Evolutionary conservation across 1,140 invertebrate species (phyloP), one percentile per base, ranked within the genome.

Genomic region (Drosophila simulans): DNA sequence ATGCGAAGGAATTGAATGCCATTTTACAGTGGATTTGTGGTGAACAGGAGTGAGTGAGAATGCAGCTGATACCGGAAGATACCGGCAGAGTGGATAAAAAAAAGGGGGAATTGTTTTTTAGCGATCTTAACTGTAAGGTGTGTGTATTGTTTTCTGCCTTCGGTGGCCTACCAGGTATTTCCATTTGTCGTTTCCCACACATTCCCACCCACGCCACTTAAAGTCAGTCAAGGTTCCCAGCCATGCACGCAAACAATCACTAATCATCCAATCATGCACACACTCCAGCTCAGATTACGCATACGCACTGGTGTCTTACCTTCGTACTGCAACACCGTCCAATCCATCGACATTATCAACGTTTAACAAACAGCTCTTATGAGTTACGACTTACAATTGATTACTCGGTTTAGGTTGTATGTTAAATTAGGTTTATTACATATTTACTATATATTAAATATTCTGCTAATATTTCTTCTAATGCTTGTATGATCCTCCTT

Each of bases 341-440:
- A 42, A 22, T 31, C 40, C 22, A 27, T 65, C 63, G 45, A 12
- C 56, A 66, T 66, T 17, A 57, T 22, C 59, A 74, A 57, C 60
- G 57, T 76, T 77, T 79, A 84, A 84, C 80, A 83, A 83, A 76
- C 80, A 84, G 80, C 80, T 75, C 65, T 83, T 85, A 85, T 51
- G 37, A 57, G 8, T 7, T 77, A 77, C 20, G 63, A 66, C 77
- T 85, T 84, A 80, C 51, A 68, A 60, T 76, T 80, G 71, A 49
- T 60, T 73, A 77, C 56, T 77, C 68, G 49, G 62, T 69, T 72
- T 62, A 49, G 64, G 51, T 60, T 65, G 55, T 66, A 39, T 76
- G 48, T 69, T 60, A 46, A 53, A 54, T 73, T 40, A 20, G 20
- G 62, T 64, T 56, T 80, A 59, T 75, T 70, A 69, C 51, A 69